Percentiles rank a stretch among this genome's conserved stretches.
Conservation (phyloP, 2,113 vertebrate genomes). For the Glaucomys volans region DNA sequence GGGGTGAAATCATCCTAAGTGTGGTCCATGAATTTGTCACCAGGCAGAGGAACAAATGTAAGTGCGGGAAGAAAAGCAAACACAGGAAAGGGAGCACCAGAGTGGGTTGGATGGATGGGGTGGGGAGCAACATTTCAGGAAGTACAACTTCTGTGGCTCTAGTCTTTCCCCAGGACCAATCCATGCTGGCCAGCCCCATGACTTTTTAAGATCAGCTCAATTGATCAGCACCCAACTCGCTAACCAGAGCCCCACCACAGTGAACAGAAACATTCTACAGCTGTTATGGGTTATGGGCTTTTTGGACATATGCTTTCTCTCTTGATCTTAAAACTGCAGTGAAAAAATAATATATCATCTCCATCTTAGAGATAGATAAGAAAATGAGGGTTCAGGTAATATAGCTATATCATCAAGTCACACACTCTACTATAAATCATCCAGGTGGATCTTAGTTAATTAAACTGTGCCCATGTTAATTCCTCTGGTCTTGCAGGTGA, state of each 20-base stretch:
- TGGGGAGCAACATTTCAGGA: background rate
- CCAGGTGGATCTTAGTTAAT: background rate
- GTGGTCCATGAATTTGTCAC: background rate
- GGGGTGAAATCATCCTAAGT: background rate
- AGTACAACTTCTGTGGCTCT: background rate
- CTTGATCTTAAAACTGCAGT: background rate
- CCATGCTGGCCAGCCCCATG: background rate
- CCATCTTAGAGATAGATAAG: conserved; percentile 13
- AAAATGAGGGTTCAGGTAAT: conserved; percentile 8
- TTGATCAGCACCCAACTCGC: background rate
- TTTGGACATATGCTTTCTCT: background rate
- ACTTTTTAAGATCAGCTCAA: background rate
- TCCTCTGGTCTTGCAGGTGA: background rate
- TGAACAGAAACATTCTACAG: background rate
- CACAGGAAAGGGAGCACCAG: background rate
- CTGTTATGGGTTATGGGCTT: background rate
- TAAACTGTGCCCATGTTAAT: background rate
- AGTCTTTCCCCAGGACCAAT: background rate
- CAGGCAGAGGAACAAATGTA: background rate
- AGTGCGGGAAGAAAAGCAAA: background rate
- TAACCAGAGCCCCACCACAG: background rate
- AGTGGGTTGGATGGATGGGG: background rate
- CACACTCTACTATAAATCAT: background rate
- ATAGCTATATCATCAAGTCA: background rate
- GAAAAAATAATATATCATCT: background rate